Percentiles rank a stretch among this genome's conserved stretches.
Evolutionary conservation across 2,797 vertebrate genomes (phyloP).

Genomic region (Nyctibius grandis): DNA sequence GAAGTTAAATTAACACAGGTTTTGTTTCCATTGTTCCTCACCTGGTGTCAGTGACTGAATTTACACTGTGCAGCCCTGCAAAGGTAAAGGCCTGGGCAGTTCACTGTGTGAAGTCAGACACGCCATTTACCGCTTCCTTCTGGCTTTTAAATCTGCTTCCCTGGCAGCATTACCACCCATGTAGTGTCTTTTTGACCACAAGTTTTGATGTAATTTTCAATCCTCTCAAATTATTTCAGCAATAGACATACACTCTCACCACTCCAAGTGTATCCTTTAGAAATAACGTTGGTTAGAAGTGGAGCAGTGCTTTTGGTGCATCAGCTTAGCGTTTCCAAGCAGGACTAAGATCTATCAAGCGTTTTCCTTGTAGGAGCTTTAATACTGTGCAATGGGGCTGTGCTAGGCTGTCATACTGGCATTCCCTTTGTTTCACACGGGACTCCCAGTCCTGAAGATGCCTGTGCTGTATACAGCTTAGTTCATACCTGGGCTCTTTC

Average conservation of each 20-base stretch:
- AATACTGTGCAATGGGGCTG: rapidly evolving
- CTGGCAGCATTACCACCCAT: background rate
- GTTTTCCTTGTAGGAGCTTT: background rate
- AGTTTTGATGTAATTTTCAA: background rate
- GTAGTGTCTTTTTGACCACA: background rate
- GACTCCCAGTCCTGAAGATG: background rate
- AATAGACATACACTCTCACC: background rate
- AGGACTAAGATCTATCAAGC: background rate
- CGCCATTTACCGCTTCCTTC: slow-evolving; percentile 10
- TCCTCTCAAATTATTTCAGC: background rate
- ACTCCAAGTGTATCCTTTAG: background rate
- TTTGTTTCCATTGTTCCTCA: slow-evolving; percentile 36
- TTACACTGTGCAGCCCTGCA: slow-evolving; percentile 40
- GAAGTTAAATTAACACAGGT: slow-evolving; percentile 66
- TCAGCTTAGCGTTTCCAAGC: background rate
- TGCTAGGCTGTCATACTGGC: background rate
- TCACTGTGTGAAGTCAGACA: slow-evolving; percentile 48
- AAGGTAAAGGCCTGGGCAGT: slow-evolving; percentile 29
- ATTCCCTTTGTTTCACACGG: background rate
- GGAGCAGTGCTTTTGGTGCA: background rate
- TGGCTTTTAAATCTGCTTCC: background rate
- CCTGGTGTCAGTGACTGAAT: slow-evolving; percentile 38
- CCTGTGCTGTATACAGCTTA: background rate
- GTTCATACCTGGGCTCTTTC: background rate
- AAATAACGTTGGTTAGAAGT: background rate